Conservation (phyloP, 2,113 vertebrate species). For the Macquaria ambigua region DNA sequence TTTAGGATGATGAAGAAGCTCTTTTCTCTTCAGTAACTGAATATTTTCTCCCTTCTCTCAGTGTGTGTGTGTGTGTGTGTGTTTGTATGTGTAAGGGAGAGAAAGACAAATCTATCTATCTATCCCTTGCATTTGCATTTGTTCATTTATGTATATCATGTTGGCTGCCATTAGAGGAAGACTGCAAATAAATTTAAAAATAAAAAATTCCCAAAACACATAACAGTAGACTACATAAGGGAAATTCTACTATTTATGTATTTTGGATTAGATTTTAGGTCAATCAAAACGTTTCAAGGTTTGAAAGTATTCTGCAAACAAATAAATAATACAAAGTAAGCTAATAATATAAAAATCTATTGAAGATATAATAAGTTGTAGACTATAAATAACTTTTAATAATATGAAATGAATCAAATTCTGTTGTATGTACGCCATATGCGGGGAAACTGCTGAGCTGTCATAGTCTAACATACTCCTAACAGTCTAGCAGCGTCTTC, state of each 20-base stretch:
- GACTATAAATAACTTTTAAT: neutral
- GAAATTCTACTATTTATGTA: neutral
- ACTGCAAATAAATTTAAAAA: neutral
- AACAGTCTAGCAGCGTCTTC: neutral
- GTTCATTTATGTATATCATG: neutral
- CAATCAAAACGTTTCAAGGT: neutral
- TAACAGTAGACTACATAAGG: too few relatives aligned
- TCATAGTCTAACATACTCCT: too few relatives aligned
- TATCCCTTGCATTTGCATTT: neutral
- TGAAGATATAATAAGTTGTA: neutral
- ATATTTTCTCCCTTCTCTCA: neutral
- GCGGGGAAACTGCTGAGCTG: neutral
- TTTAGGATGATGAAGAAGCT: neutral
- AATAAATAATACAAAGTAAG: neutral
- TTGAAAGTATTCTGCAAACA: neutral
- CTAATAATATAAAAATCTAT: neutral
- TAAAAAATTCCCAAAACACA: neutral
- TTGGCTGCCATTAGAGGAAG: too few relatives aligned
- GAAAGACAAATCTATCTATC: neutral
- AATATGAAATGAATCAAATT: neutral
- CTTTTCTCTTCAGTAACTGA: too few relatives aligned
- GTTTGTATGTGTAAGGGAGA: too few relatives aligned
- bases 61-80: conserved; percentile 8
- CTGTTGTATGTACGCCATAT: neutral
- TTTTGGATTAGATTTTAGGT: neutral